Percentiles rank a stretch among this genome's conserved stretches.
Conservation (phyloP, 2,797 vertebrate genomes). For the Poeciliopsis infans region DNA sequence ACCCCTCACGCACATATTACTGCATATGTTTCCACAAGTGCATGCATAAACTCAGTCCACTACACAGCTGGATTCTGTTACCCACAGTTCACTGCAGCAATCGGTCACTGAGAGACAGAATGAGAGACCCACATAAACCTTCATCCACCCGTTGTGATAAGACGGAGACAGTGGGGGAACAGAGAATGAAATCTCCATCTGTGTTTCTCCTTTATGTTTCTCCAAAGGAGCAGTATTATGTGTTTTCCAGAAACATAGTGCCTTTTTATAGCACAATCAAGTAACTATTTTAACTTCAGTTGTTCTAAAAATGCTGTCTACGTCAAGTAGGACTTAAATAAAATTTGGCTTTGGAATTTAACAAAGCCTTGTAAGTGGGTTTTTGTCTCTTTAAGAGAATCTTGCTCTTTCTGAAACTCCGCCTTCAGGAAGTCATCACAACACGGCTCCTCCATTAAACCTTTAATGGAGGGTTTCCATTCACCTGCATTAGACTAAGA, state of each 20-base stretch:
- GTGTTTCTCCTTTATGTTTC: background rate
- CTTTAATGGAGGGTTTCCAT: too few species aligned
- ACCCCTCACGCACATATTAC: constrained; percentile 45
- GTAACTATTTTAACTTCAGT: too few species aligned
- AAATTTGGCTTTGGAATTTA: too few species aligned
- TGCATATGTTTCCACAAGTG: constrained; percentile 43
- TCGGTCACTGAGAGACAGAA: constrained; percentile 67
- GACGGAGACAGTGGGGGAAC: constrained; percentile 37
- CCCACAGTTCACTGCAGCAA: constrained; percentile 73
- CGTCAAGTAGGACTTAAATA: too few species aligned
- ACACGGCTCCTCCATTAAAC: too few species aligned
- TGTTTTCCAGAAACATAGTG: too few species aligned
- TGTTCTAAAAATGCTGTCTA: too few species aligned
- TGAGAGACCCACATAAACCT: constrained; percentile 61
- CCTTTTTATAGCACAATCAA: too few species aligned
- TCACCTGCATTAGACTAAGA: background rate
- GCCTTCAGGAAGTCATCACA: too few species aligned
- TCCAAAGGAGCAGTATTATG: background rate
- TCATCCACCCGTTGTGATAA: constrained; percentile 51
- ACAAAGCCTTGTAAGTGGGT: too few species aligned
- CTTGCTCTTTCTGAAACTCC: too few species aligned
- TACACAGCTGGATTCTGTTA: constrained; percentile 79
- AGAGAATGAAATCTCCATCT: constrained; percentile 16
- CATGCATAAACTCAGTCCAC: constrained; percentile 28
- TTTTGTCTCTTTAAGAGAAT: too few species aligned